Evolutionary conservation across 2,113 vertebrate genomes (phyloP).

Genomic region (Camelus bactrianus): DNA sequence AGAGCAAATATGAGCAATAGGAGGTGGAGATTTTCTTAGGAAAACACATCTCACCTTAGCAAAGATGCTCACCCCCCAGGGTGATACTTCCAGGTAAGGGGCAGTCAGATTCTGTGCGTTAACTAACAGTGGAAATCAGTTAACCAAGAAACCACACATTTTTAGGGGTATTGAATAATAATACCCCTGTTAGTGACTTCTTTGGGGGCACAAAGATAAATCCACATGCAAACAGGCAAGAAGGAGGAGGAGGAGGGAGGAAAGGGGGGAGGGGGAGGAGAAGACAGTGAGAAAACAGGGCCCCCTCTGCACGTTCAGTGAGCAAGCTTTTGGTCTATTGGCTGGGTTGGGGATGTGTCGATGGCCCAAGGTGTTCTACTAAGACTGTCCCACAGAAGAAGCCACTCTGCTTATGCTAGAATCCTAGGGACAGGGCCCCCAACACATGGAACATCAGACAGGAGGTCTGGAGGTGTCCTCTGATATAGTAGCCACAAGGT

Average conservation of each 20-base stretch:
- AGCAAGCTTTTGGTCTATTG: too few species aligned
- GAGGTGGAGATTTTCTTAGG: background rate
- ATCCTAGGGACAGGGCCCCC: too few species aligned
- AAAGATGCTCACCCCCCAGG: fast-evolving
- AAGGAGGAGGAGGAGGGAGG: too few species aligned
- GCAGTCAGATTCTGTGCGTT: background rate
- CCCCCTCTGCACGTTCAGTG: background rate
- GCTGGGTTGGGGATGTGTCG: fast-evolving
- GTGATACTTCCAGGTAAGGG: background rate
- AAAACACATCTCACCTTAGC: background rate
- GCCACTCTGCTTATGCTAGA: background rate
- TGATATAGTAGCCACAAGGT: background rate
- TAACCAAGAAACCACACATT: background rate
- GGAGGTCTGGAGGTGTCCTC: fast-evolving
- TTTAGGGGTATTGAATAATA: background rate
- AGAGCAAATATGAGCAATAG: background rate
- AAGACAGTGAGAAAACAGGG: background rate
- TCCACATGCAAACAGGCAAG: background rate
- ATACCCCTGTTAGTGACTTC: background rate
- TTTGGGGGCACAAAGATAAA: background rate
- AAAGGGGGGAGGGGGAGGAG: background rate
- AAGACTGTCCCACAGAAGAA: background rate
- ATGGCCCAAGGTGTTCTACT: fast-evolving
- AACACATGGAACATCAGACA: fast-evolving
- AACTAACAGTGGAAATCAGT: background rate